Base-by-base conservation (phyloP, 1,140 invertebrate genomes). In the Diachasmimorpha longicaudata region DNA sequence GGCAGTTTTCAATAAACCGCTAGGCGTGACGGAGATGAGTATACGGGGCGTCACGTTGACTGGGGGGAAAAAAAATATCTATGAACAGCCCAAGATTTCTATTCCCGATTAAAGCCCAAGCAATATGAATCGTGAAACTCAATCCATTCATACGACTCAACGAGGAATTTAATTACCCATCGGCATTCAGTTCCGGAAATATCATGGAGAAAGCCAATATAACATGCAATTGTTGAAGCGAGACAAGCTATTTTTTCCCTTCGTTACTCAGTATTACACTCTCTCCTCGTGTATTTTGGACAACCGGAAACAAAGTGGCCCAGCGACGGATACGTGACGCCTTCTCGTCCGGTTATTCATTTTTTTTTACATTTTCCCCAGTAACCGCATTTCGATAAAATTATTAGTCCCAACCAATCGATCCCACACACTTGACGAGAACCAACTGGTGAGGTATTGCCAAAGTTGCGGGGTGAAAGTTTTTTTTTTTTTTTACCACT, bases 1-100 rank as follows among this genome's bases (percentile, higher is more conserved):
- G 69, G 74, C 68, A 68, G 55, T 69, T 70, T 75, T 76, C 70
- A 70, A 76, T 71, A 71, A 70, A 76, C 52, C 69, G 69, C 69
- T 76, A 75, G 39, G 48, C 58, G 72, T 73, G 58, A 42, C 21
- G 74, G 36, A 42, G 58, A 68, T 19, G 31, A 39, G 39, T 44
- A 44, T 75, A 66, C 68, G 25, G 52, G 69, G 74, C 74, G 39
- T 71, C 69, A 68, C 66, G 52, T 76, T 31, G 58, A 37, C n/a
- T 42, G 58, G n/a, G 70, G 58, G 70, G 52, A 75, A n/a, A 16
- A 63, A 63, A 25, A 63, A 63, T 5, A 63, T 63, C 23, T 25
- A 63, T 25, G 44, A 52, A 70, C 39, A 75, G 23, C 37, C 48
- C 1, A 74, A 63, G 74, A 75, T 75, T 46, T 21, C 63, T 66